Percentiles rank a stretch among this genome's conserved stretches.
phyloP scores from a whole-genome alignment of 2,113 vertebrate species.

The Lates calcarifer region DNA sequence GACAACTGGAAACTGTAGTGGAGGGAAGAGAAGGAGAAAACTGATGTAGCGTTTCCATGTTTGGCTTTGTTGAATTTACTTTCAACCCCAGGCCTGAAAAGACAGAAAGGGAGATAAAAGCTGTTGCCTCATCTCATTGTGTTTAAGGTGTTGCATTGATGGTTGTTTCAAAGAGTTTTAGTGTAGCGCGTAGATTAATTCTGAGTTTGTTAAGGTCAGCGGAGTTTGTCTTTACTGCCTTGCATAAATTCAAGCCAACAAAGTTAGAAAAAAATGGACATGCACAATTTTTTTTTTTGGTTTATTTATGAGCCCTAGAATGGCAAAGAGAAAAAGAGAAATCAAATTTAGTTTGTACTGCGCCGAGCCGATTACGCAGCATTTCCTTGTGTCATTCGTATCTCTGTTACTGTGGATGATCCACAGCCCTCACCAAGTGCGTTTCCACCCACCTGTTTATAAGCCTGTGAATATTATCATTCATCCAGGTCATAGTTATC shows the following conservation, averaged over 20 bases:
- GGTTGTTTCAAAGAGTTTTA: conserved; percentile 4
- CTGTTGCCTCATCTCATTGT: conserved; percentile 5
- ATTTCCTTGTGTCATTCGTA: no score
- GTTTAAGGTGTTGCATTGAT: not conserved
- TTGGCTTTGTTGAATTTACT: conserved; percentile 20
- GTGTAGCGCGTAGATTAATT: not conserved
- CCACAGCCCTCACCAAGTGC: no score
- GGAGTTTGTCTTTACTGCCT: not conserved
- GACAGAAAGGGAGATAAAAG: not conserved
- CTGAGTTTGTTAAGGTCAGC: not conserved
- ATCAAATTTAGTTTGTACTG: no score
- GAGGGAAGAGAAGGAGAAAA: conserved; percentile 18
- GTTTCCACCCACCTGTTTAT: no score
- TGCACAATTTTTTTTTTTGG: not conserved
- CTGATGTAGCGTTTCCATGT: conserved; percentile 4
- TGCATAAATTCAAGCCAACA: not conserved
- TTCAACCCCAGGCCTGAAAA: not conserved
- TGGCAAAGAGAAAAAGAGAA: not conserved
- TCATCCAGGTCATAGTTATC: no score
- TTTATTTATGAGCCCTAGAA: not conserved
- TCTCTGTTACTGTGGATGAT: no score
- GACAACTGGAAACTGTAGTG: conserved; percentile 8
- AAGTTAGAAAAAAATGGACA: not conserved
- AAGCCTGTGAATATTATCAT: no score
- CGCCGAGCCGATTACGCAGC: no score